Conservation (phyloP, 2,888 invertebrate species). For the Athrips mouffetella region DNA sequence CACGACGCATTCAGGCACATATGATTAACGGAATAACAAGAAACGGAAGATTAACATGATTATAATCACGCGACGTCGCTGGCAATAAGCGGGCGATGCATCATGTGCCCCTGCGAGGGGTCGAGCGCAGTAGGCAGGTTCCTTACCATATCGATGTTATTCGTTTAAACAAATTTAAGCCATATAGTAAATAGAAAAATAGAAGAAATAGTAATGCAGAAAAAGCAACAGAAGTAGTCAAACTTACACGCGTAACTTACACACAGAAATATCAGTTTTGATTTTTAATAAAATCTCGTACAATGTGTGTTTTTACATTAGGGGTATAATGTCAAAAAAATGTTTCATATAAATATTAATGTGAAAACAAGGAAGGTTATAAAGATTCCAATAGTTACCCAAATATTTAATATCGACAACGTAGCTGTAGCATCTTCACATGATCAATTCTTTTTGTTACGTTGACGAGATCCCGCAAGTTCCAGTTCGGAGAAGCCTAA, state of each 20-base stretch:
- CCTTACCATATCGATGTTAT: constrained; percentile 23
- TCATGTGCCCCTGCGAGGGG: constrained; percentile 71
- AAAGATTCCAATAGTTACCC: no score
- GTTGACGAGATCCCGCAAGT: constrained; percentile 42
- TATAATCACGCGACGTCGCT: constrained; percentile 26
- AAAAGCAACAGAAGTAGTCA: no score
- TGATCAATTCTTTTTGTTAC: no score
- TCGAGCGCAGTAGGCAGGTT: constrained; percentile 28
- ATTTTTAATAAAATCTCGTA: no score
- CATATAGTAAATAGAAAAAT: no score
- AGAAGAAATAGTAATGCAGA: no score
- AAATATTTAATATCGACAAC: background rate
- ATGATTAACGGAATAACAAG: background rate
- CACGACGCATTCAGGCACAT: background rate
- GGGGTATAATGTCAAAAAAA: no score
- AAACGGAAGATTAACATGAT: constrained; percentile 1
- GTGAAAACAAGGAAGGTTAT: no score
- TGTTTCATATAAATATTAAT: no score
- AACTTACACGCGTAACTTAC: no score
- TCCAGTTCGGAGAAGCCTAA: constrained; percentile 61
- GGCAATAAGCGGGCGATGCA: constrained; percentile 55
- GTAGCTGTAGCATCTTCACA: background rate
- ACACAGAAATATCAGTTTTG: no score
- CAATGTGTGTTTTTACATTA: no score
- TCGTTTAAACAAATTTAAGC: background rate